Evolutionary conservation across 2,113 vertebrate genomes (phyloP).

Genomic region (Phaetusa simplex): DNA sequence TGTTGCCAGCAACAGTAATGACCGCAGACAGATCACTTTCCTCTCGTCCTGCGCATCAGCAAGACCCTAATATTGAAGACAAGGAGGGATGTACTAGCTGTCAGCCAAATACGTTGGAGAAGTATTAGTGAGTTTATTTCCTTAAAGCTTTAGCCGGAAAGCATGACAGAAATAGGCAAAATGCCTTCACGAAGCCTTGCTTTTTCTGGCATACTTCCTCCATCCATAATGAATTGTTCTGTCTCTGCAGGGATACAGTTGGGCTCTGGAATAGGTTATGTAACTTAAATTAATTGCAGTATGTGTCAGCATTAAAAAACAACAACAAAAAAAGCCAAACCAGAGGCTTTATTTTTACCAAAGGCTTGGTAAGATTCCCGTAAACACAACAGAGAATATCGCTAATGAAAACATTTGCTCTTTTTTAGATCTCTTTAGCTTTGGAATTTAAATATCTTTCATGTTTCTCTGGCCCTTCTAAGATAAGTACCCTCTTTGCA

Average conservation of each 20-base stretch:
- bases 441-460: not conserved
- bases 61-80: not conserved
- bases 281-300: conserved; percentile 40
- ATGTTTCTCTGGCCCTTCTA: not conserved
- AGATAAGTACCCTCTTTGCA: not conserved
- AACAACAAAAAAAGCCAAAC: not conserved
- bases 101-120: not conserved
- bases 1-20: not conserved
- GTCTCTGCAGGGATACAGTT: not conserved
- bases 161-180: conserved; percentile 31
- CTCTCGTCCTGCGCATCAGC: not conserved
- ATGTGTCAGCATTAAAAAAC: conserved; percentile 8
- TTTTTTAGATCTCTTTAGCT: not conserved
- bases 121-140: conserved; percentile 17
- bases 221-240: conserved; percentile 29
- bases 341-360: not conserved
- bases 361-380: not conserved
- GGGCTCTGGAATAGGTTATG: conserved; percentile 10
- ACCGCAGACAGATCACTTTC: not conserved
- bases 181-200: not conserved
- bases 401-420: conserved; percentile 1
- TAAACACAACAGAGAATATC: not conserved
- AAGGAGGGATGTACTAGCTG: not conserved
- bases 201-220: conserved; percentile 48
- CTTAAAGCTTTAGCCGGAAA: conserved; percentile 8